These are phyloP conservation scores for Propithecus perrieri DNA, from an alignment of 2,797 vertebrate genomes.

Conservation along the genomic window DNA sequence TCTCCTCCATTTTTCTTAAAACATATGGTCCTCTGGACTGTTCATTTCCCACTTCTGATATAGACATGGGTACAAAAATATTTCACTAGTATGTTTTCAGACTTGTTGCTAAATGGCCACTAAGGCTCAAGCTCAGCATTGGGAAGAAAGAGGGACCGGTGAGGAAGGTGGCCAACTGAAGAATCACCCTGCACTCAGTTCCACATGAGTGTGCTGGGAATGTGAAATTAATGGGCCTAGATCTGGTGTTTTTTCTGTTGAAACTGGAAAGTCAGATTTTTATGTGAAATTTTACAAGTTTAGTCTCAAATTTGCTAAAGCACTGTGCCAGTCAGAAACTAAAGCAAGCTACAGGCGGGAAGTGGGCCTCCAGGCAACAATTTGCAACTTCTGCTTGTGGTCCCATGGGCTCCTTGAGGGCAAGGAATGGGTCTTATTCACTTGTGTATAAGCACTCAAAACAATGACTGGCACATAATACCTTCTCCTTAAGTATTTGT, in stretches of 20 bases:
- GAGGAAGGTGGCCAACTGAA: not conserved
- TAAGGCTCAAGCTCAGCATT: not conserved
- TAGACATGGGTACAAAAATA: not conserved
- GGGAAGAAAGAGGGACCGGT: not conserved
- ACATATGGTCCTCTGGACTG: not conserved
- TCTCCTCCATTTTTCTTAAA: not conserved
- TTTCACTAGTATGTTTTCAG: conserved; percentile 19
- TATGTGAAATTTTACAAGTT: not conserved
- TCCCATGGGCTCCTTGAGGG: not conserved
- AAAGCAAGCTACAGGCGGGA: not conserved
- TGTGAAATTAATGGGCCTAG: not conserved
- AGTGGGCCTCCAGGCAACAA: not conserved
- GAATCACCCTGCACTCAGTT: not conserved
- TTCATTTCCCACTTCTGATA: not conserved
- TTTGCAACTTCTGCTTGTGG: not conserved
- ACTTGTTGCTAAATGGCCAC: not conserved
- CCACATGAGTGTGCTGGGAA: fast-evolving
- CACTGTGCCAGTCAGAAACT: not conserved
- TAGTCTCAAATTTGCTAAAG: not conserved
- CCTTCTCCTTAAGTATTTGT: not conserved
- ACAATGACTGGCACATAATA: not conserved
- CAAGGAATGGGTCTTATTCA: not conserved
- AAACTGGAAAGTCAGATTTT: not conserved
- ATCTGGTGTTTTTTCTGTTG: not conserved
- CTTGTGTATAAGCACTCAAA: not conserved